A percentile compares a stretch with the other conserved stretches of the same genome.
Conservation (phyloP, 2,797 vertebrate species). For the Sebastes iracundus region DNA sequence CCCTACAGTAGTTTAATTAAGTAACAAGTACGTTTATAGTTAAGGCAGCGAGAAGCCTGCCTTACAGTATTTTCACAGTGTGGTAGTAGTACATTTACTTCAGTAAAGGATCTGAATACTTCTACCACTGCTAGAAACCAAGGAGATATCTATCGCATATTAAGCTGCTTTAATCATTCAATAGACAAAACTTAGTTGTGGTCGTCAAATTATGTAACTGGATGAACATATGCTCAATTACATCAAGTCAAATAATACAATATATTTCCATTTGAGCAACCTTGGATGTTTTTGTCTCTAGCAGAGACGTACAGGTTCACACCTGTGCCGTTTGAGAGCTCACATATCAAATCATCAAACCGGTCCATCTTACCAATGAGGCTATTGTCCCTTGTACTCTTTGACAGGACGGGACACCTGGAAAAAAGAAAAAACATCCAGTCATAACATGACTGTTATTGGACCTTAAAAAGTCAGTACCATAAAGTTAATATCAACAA, state of each 20-base stretch:
- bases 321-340: constrained; percentile 31
- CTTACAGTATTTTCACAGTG: background rate
- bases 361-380: constrained; percentile 17
- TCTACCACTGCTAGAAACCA: background rate
- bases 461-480: background rate
- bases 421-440: constrained; percentile 2
- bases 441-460: background rate
- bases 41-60: too few species aligned
- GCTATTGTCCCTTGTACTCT: constrained; percentile 50
- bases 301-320: background rate
- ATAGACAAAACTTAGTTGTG: background rate
- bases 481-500: background rate
- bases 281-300: background rate
- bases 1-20: too few species aligned
- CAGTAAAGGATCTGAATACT: background rate
- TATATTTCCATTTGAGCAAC: background rate
- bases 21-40: too few species aligned
- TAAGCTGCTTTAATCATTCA: background rate
- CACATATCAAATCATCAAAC: constrained; percentile 5
- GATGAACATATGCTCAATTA: background rate
- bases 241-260: background rate
- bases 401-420: constrained; percentile 29
- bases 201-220: background rate
- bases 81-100: background rate
- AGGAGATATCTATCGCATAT: background rate